phyloP scores from a whole-genome alignment of 2,797 vertebrate genomes.

The Sebastes alutus region DNA sequence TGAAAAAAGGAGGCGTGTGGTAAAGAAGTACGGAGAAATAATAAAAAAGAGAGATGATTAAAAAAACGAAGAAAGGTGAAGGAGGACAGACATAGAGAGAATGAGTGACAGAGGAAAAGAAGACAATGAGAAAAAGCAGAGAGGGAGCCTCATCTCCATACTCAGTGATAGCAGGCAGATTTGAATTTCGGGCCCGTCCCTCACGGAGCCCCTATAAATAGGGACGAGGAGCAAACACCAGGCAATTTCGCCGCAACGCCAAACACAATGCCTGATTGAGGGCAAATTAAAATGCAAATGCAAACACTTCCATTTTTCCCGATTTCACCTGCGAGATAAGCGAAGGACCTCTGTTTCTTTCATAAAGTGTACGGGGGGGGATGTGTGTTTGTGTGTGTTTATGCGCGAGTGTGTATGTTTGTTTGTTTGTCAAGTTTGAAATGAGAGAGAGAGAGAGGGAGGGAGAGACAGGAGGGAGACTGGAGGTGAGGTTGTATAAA shows the following conservation, averaged over 20 bases:
- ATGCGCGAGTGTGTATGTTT: slow-evolving; percentile 49
- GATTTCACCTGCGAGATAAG: slow-evolving; percentile 75
- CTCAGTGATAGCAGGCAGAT: slow-evolving; percentile 60
- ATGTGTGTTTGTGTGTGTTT: slow-evolving; percentile 10
- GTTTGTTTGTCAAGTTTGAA: slow-evolving; percentile 65
- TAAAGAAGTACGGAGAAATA: slow-evolving; percentile 1
- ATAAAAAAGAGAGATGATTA: background rate
- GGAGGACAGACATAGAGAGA: background rate
- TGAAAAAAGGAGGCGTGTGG: background rate
- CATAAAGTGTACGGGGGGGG: slow-evolving; percentile 34
- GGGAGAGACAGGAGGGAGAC: slow-evolving; percentile 46
- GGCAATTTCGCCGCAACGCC: slow-evolving; percentile 71
- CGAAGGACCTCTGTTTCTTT: slow-evolving; percentile 54
- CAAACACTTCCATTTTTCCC: slow-evolving; percentile 68
- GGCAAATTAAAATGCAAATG: slow-evolving; percentile 86
- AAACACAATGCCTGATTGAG: slow-evolving; percentile 78
- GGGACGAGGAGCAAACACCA: slow-evolving; percentile 67
- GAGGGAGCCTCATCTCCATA: slow-evolving; percentile 57
- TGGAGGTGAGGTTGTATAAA: slow-evolving; percentile 72
- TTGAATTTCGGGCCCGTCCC: slow-evolving; percentile 67
- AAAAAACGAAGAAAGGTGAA: slow-evolving; percentile 1
- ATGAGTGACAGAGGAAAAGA: slow-evolving; percentile 28
- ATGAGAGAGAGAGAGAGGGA: slow-evolving; percentile 54
- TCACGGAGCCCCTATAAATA: slow-evolving; percentile 52
- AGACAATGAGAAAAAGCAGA: slow-evolving; percentile 9